Conservation (phyloP, 2,888 invertebrate species). For the Choristoneura rosaceana region DNA sequence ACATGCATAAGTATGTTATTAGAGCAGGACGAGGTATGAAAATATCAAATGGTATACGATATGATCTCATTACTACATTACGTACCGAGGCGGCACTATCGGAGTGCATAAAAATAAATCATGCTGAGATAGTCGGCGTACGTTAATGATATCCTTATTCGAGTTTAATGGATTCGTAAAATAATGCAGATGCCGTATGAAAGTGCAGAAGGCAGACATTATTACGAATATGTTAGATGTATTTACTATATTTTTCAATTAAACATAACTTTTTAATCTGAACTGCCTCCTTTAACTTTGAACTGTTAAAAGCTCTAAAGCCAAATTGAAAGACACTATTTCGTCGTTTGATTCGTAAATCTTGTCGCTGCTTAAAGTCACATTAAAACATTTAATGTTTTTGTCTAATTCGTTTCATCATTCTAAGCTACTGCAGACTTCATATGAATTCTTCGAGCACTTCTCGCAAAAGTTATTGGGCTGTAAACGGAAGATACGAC, state of each 20-base stretch:
- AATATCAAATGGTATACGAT: constrained; percentile 52
- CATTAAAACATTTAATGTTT: not conserved
- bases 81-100: constrained; percentile 50
- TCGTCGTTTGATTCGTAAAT: not conserved
- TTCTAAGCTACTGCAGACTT: constrained; percentile 19
- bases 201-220: constrained; percentile 17
- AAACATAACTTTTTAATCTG: constrained; percentile 17
- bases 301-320: not conserved
- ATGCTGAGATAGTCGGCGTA: constrained; percentile 27
- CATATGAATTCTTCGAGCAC: constrained; percentile 33
- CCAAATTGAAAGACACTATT: constrained; percentile 3
- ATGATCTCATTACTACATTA: constrained; percentile 55
- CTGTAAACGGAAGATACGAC: constrained; percentile 37
- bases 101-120: constrained; percentile 39
- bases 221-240: constrained; percentile 18
- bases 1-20: constrained; percentile 53
- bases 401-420: constrained; percentile 4
- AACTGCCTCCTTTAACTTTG: constrained; percentile 23
- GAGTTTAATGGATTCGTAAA: constrained; percentile 20
- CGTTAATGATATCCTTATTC: constrained; percentile 50
- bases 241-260: constrained; percentile 21
- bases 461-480: constrained; percentile 34
- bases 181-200: constrained; percentile 30
- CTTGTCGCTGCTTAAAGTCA: not conserved
- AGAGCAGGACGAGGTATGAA: constrained; percentile 53